Conservation (phyloP, 2,797 vertebrate genomes). For the Hapalemur alaotrensis region DNA sequence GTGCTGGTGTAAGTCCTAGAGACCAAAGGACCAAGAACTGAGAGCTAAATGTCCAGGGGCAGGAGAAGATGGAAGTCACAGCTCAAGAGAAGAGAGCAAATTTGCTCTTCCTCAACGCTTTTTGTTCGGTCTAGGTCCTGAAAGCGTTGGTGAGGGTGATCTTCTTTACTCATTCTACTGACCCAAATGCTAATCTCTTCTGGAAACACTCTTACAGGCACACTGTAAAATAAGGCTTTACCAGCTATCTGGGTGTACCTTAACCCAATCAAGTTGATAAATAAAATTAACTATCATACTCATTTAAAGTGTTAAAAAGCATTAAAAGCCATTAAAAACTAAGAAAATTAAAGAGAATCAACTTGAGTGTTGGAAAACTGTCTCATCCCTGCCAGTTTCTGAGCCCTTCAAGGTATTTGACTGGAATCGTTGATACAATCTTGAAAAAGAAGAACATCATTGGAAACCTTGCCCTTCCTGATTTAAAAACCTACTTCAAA, state of each 20-base stretch:
- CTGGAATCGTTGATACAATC: not conserved
- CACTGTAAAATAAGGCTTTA: not conserved
- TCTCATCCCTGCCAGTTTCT: not conserved
- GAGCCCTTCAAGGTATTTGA: not conserved
- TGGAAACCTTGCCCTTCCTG: not conserved
- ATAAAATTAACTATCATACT: not conserved
- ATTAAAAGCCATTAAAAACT: not conserved
- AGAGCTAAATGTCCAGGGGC: not conserved
- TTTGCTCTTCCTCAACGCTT: not conserved
- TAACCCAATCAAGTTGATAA: not conserved
- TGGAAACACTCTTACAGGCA: not conserved
- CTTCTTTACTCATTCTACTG: accelerated
- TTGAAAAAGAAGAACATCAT: not conserved
- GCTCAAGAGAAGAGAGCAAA: not conserved
- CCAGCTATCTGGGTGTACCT: not conserved
- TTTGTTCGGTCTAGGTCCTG: not conserved
- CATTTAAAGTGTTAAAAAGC: not conserved
- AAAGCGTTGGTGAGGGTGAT: not conserved
- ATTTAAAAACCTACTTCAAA: not conserved
- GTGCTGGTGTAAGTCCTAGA: not conserved
- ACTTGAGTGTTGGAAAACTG: not conserved
- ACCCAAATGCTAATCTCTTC: not conserved
- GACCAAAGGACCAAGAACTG: not conserved
- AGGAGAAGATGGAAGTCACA: not conserved
- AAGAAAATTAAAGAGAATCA: not conserved